These are phyloP conservation scores for Salvelinus fontinalis DNA, from an alignment of 2,113 vertebrate genomes.

Conservation along the genomic window DNA sequence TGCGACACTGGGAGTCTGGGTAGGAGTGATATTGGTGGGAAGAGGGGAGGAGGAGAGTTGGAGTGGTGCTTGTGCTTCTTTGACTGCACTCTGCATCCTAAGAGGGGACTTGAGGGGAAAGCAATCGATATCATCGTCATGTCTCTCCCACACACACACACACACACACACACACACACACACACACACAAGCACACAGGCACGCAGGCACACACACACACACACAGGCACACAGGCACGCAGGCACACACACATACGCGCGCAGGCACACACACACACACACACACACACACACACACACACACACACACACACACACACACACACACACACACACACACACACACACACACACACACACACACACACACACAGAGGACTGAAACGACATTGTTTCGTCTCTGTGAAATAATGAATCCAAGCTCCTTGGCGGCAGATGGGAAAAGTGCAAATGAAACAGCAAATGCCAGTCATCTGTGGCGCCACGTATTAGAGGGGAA, in stretches of 20 bases:
- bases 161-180: constrained; percentile 36
- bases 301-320: constrained; percentile 26
- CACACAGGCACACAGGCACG: too few relatives aligned
- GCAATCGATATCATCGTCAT: constrained; percentile 76
- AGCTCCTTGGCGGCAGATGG: constrained; percentile 80
- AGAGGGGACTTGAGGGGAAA: constrained; percentile 78
- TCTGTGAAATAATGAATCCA: neutral
- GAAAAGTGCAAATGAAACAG: constrained; percentile 74
- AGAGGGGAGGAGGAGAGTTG: too few relatives aligned
- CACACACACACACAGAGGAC: constrained; percentile 21
- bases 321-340: constrained; percentile 40
- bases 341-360: constrained; percentile 39
- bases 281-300: constrained; percentile 38
- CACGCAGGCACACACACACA: too few relatives aligned
- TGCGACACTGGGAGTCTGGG: too few relatives aligned
- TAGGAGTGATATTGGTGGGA: too few relatives aligned
- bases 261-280: constrained; percentile 38
- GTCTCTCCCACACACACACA: constrained; percentile 35
- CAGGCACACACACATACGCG: neutral
- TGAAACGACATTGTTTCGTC: neutral
- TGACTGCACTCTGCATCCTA: constrained; percentile 78
- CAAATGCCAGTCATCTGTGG: constrained; percentile 83
- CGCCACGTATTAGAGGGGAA: constrained; percentile 71
- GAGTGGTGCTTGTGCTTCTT: too few relatives aligned
- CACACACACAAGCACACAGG: constrained; percentile 33